phyloP scores from a whole-genome alignment of 2,113 vertebrate species.

The Sitta europaea region DNA sequence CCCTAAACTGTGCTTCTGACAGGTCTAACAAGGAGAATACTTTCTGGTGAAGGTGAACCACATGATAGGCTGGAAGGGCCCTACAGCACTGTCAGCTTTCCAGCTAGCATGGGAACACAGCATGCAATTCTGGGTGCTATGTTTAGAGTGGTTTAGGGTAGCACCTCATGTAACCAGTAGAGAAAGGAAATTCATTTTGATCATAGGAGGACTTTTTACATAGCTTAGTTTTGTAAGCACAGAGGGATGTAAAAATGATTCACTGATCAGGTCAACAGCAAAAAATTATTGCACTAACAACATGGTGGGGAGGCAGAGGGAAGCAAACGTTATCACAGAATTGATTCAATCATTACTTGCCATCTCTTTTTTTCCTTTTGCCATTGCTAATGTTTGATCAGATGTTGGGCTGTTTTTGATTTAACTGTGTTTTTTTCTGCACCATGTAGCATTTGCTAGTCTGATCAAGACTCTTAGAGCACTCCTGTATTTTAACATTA shows the following conservation, averaged over 20 bases:
- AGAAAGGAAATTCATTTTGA: neutral
- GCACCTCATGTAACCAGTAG: neutral
- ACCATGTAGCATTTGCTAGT: neutral
- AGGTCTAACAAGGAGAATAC: neutral
- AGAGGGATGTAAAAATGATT: neutral
- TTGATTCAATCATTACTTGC: neutral
- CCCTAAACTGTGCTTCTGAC: neutral
- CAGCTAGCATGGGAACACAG: neutral
- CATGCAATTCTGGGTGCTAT: fast-evolving
- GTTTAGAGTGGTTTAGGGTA: neutral
- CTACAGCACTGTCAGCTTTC: neutral
- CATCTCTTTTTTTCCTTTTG: neutral
- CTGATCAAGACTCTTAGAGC: neutral
- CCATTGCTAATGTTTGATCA: neutral
- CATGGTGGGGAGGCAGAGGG: neutral
- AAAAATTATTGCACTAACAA: neutral
- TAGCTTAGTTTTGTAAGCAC: neutral
- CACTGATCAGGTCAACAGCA: neutral
- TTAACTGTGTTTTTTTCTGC: neutral
- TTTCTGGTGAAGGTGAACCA: neutral
- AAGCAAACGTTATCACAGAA: neutral
- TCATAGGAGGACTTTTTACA: neutral
- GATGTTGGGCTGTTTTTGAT: neutral
- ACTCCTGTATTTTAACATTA: neutral
- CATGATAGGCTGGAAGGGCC: neutral